Base-by-base conservation (phyloP, 2,797 vertebrate genomes). In the Naso thynnoides region DNA sequence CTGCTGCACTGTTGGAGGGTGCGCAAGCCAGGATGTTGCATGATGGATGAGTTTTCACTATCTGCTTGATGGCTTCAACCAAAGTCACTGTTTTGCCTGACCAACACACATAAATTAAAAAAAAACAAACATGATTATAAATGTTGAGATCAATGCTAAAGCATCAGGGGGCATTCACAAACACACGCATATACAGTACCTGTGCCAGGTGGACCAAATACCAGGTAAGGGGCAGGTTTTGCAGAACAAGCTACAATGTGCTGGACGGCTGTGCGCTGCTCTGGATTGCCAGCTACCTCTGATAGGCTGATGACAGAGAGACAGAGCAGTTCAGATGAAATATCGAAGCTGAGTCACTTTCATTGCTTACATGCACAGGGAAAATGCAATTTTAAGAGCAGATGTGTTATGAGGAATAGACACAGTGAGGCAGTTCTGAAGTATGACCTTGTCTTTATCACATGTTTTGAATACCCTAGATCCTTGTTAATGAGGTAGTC, bases 161-260 rank as follows among this genome's bases (percentile, higher is more conserved):
- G 6, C 44, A 49, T 38, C 21, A 24, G 21, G 4, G 6, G 18
- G 6, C 18, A 39, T 41, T n/a, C 10, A 56, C 56, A 50, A 14
- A 50, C 14, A 47, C 41, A 42, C 16, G 3, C 5, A 15, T 8
- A 6, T 24, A 42, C 3, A 16, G 10, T 72, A 83, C 83, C 96
- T 0, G 96, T 98, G 26, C 97, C 96, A 0, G 96, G 97, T 36
- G 97, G 96, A 3, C 97, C 97, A 24, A 97, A 98, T 80, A 98
- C 89, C 82, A 98, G 85, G 82, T 97, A 97, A 0, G 96, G 97
- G 21, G 96, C 95, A 0, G 97, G 96, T 55, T 94, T 94, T 41
- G 96, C 96, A 9, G 90, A 75, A 1, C 94, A 95, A 0, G 68
- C 90, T 15, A 97, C 91, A 1, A 98, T 96, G 64, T 94, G 91